These are phyloP conservation scores for Diarsia brunnea DNA, from an alignment of 2,888 invertebrate species.

Conservation along the genomic window DNA sequence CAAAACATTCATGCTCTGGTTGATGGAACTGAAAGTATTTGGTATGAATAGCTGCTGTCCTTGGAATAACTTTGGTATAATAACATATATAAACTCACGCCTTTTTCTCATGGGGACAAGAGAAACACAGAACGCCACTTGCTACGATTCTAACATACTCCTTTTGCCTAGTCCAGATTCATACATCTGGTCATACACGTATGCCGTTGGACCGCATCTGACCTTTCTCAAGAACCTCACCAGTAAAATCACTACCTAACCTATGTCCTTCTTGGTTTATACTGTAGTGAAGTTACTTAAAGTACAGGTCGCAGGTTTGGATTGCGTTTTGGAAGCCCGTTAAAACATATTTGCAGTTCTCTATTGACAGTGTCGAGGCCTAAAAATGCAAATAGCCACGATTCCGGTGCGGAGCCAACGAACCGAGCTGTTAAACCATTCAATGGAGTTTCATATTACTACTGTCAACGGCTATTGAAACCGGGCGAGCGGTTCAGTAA, in stretches of 20 bases:
- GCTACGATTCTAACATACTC: too few relatives aligned
- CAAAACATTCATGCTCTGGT: conserved; percentile 25
- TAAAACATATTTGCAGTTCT: conserved; percentile 52
- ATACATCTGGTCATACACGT: too few relatives aligned
- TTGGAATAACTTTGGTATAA: too few relatives aligned
- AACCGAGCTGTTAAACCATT: conserved; percentile 53
- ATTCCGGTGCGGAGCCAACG: conserved; percentile 64
- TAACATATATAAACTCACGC: too few relatives aligned
- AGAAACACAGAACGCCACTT: too few relatives aligned
- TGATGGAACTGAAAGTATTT: not conserved
- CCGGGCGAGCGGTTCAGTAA: not conserved
- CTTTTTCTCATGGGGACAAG: too few relatives aligned
- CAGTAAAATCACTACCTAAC: too few relatives aligned
- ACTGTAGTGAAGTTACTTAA: not conserved
- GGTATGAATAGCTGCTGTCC: not conserved
- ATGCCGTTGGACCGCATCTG: too few relatives aligned
- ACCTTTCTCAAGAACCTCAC: too few relatives aligned
- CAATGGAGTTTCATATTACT: conserved; percentile 49
- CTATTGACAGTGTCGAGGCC: conserved; percentile 55
- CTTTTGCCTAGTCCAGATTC: too few relatives aligned
- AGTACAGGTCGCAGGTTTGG: not conserved
- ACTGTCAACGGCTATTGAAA: conserved; percentile 41
- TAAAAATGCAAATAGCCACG: conserved; percentile 64
- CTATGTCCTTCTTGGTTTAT: not conserved
- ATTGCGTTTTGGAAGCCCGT: conserved; percentile 19